These are phyloP conservation scores for Scaptomyza tumidula DNA, from an alignment of 2,888 invertebrate genomes.

Conservation along the genomic window DNA sequence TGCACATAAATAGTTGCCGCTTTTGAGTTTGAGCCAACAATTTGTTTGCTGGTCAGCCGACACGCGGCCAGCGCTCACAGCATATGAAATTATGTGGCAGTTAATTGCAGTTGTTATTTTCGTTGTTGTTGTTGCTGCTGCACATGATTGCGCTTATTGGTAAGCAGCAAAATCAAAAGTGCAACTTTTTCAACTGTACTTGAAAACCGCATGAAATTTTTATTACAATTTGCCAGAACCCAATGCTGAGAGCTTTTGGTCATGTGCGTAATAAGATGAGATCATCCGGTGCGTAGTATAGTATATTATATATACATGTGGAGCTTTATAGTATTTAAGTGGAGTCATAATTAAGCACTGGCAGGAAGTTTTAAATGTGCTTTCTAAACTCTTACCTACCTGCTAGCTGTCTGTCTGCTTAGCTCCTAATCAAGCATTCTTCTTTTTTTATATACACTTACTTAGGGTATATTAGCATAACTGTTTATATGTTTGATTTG, in stretches of 20 bases:
- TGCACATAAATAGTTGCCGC: slow-evolving; percentile 71
- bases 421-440: slow-evolving; percentile 61
- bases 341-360: slow-evolving; percentile 66
- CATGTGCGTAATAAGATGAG: slow-evolving; percentile 26
- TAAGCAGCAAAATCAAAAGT: slow-evolving; percentile 74
- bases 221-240: slow-evolving; percentile 56
- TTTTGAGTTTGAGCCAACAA: slow-evolving; percentile 79
- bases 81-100: slow-evolving; percentile 58
- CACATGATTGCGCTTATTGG: slow-evolving; percentile 71
- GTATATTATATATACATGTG: background rate
- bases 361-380: slow-evolving; percentile 40
- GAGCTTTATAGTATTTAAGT: slow-evolving; percentile 51
- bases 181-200: slow-evolving; percentile 59
- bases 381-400: slow-evolving; percentile 18
- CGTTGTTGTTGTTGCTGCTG: slow-evolving; percentile 37
- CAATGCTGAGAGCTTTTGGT: slow-evolving; percentile 26
- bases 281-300: background rate
- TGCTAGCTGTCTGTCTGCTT: slow-evolving; percentile 9
- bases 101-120: slow-evolving; percentile 69
- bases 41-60: slow-evolving; percentile 75
- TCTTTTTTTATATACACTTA: slow-evolving; percentile 8
- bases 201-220: slow-evolving; percentile 64
- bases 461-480: background rate
- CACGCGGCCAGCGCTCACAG: slow-evolving; percentile 36
- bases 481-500: background rate